Conservation (phyloP, 2,797 vertebrate genomes). For the Acanthornis magna region DNA sequence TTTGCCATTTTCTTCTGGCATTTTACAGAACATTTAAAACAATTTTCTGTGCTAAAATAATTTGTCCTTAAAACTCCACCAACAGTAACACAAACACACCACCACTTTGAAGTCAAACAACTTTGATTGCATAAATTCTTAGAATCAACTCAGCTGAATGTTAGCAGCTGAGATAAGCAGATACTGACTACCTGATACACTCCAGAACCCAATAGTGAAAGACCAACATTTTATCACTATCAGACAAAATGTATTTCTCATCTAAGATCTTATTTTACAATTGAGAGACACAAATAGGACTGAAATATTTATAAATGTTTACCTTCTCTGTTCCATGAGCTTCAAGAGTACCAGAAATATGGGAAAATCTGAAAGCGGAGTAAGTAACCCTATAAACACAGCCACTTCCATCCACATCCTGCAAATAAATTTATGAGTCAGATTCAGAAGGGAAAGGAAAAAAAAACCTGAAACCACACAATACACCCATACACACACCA, state of each 20-base stretch:
- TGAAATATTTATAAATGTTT: not conserved
- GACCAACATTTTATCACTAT: not conserved
- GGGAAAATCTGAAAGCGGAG: constrained; percentile 87
- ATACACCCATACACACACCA: not conserved
- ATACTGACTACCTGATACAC: not conserved
- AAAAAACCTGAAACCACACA: not conserved
- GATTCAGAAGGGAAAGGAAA: not conserved
- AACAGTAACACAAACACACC: not conserved
- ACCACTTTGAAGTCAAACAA: not conserved
- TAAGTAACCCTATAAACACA: constrained; percentile 90
- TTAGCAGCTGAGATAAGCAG: not conserved
- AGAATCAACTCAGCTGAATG: not conserved
- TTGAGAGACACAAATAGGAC: not conserved
- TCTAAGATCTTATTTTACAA: not conserved
- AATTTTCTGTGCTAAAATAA: not conserved
- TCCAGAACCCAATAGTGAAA: not conserved
- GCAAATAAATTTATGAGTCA: constrained; percentile 26
- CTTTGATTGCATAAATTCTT: not conserved
- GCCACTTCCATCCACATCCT: constrained; percentile 87
- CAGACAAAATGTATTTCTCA: not conserved
- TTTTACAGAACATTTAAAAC: not conserved
- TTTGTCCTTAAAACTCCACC: not conserved
- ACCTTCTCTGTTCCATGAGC: constrained; percentile 84
- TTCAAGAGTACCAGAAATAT: constrained; percentile 84
- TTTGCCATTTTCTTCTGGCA: not conserved